Conservation (phyloP, 2,888 invertebrate genomes). For the Tubulanus polymorphus region DNA sequence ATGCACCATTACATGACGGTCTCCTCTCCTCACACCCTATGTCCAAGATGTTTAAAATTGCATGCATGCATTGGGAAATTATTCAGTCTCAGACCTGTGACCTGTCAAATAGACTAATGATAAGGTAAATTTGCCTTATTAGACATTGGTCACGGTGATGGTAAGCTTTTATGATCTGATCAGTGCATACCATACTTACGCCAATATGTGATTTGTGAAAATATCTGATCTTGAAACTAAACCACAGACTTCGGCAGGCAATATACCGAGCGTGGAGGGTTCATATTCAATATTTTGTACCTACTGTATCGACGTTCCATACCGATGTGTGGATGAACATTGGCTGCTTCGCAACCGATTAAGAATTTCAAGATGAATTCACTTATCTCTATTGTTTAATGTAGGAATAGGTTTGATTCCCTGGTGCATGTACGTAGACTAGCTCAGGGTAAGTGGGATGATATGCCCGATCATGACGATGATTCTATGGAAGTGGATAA, state of each 20-base stretch:
- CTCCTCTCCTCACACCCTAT: background rate
- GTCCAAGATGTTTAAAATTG: background rate
- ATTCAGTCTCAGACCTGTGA: background rate
- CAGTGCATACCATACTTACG: too few relatives aligned
- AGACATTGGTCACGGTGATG: too few relatives aligned
- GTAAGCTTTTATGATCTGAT: too few relatives aligned
- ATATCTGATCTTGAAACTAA: too few relatives aligned
- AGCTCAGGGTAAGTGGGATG: conserved; percentile 27
- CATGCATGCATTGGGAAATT: background rate
- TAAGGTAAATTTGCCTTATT: too few relatives aligned
- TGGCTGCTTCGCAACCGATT: too few relatives aligned
- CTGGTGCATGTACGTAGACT: conserved; percentile 36
- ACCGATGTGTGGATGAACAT: too few relatives aligned
- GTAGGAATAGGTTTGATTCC: conserved; percentile 45
- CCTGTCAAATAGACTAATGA: too few relatives aligned
- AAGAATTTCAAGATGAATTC: too few relatives aligned
- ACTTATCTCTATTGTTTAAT: conserved; percentile 1
- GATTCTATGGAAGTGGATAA: conserved; percentile 22
- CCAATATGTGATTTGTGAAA: too few relatives aligned
- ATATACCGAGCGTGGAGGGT: conserved; percentile 1
- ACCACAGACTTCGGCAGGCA: conserved; percentile 4
- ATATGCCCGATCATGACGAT: conserved; percentile 18
- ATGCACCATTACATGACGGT: background rate
- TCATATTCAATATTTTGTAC: background rate
- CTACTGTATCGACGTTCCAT: background rate